Base-by-base conservation (phyloP, 2,113 vertebrate species). In the Cepphus grylle region DNA sequence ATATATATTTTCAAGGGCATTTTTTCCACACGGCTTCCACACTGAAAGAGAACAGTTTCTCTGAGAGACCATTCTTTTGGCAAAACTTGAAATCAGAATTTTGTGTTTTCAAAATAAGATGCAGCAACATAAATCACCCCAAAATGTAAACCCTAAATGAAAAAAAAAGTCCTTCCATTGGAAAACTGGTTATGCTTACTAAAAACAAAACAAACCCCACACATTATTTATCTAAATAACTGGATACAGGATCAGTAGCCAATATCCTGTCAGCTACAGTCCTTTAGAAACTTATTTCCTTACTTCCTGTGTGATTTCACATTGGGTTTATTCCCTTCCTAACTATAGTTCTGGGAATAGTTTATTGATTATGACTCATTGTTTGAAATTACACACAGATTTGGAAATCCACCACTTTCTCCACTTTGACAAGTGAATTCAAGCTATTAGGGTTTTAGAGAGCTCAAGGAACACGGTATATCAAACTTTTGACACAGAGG, bases 291-390 rank as follows among this genome's bases (percentile, higher is more conserved):
- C 49, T 87, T 88, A 76, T 62, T 95, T 95, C 58, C 56, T 89
- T 76, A 84, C 77, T 94, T 96, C 74, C 94, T 91, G 38, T 93
- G 78, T 59, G 58, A 95, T 93, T 96, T 89, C 81, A 71, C 21
- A n/a, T 91, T 90, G 94, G 2, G 93, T 91, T 94, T 80, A 78
- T 62, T 94, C 78, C 26, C 13, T 92, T 81, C 55, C 62, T 93
- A 90, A 95, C 70, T 82, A 30, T 53, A 83, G 49, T 89, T 93
- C n/a, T 90, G 91, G 96, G 86, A 95, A 73, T 95, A 70, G 49
- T 86, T 93, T 93, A 94, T 94, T 94, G 91, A 94, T 94, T 66
- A 55, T 95, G 93, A 94, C 66, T 95, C 93, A 94, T 59, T 70
- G 70, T 40, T 86, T 82, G 50, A 95, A 94, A 91, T 69, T 55